These are phyloP conservation scores for Corythaixoides concolor DNA, from an alignment of 2,113 vertebrate genomes.

Conservation along the genomic window DNA sequence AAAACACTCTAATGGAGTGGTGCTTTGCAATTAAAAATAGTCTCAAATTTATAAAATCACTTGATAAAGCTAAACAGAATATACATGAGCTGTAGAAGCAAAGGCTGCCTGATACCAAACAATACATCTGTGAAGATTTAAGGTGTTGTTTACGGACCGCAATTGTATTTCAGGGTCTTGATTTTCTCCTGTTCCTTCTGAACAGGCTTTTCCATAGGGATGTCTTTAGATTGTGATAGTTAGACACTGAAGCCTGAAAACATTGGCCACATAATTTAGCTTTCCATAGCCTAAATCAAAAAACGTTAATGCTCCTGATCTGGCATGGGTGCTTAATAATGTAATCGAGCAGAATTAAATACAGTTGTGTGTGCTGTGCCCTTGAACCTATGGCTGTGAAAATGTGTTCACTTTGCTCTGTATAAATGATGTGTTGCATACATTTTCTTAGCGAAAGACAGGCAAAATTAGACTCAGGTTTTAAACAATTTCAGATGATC, in stretches of 20 bases:
- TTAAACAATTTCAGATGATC: slow-evolving; percentile 33
- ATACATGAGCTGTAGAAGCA: background rate
- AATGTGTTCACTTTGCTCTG: background rate
- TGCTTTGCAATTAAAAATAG: background rate
- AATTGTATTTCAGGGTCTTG: background rate
- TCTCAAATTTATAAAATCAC: background rate
- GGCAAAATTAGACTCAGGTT: background rate
- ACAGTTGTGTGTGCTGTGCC: slow-evolving; percentile 60
- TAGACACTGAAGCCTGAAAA: background rate
- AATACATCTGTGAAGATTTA: background rate
- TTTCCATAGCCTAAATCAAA: background rate
- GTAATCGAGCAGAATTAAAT: slow-evolving; percentile 61
- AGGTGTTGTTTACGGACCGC: background rate
- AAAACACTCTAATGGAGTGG: background rate
- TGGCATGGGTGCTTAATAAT: slow-evolving; percentile 49
- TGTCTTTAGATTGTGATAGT: background rate
- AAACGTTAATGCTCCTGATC: slow-evolving; percentile 55
- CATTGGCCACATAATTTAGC: background rate
- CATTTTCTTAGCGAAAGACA: background rate
- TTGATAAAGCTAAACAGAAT: background rate
- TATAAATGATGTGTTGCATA: slow-evolving; percentile 27
- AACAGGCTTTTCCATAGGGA: background rate
- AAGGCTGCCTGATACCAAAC: background rate
- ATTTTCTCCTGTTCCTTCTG: background rate
- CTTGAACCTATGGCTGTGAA: slow-evolving; percentile 47